Conservation (phyloP, 2,113 vertebrate species). For the Siniperca knerii region DNA sequence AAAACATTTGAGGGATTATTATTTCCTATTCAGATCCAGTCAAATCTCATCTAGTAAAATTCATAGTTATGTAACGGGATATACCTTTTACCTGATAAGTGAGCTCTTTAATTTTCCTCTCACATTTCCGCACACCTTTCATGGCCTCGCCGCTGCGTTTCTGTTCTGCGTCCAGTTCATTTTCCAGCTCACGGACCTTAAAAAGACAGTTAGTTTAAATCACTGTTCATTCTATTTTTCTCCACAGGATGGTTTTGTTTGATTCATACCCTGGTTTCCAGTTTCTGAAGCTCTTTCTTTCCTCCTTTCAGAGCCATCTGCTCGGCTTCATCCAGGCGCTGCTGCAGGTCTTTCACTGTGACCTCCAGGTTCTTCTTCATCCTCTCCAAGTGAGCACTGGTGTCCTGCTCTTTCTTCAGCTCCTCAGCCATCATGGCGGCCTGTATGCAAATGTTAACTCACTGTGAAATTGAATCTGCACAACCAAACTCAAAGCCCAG, state of each 20-base stretch:
- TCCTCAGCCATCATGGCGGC: constrained; percentile 89
- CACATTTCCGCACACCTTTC: constrained; percentile 62
- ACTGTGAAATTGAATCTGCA: constrained; percentile 14
- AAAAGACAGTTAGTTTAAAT: not conserved
- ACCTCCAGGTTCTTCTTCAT: constrained; percentile 68
- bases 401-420: constrained; percentile 91
- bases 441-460: constrained; percentile 36
- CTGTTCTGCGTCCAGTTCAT: constrained; percentile 65
- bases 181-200: constrained; percentile 66
- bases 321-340: constrained; percentile 63
- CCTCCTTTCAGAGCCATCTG: constrained; percentile 55
- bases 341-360: constrained; percentile 59
- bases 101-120: constrained; percentile 72
- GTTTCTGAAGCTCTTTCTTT: constrained; percentile 66
- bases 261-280: constrained; percentile 51
- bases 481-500: not conserved
- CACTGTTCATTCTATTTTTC: not conserved
- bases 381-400: constrained; percentile 88
- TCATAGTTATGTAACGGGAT: not conserved
- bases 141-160: constrained; percentile 54
- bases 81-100: constrained; percentile 60
- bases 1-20: constrained; percentile 6
- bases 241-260: fast-evolving
- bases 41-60: not conserved
- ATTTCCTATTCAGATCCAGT: not conserved